These are phyloP conservation scores for Gallinago undulata DNA, from an alignment of 2,113 vertebrate genomes.

Conservation along the genomic window DNA sequence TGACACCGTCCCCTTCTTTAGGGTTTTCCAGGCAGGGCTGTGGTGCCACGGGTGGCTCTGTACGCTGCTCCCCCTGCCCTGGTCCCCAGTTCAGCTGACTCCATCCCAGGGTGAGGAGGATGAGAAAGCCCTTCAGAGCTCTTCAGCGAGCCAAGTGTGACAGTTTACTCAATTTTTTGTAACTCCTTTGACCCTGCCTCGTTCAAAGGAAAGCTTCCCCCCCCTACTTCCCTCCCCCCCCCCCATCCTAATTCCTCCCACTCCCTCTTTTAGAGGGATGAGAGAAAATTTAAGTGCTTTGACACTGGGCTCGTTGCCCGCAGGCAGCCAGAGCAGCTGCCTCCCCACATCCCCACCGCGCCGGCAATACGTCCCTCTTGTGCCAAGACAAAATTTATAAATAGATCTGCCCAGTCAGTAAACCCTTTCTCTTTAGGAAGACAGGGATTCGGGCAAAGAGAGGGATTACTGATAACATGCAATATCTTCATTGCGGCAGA, in stretches of 20 bases:
- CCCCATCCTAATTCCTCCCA: neutral
- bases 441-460: slow-evolving; percentile 65
- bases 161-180: slow-evolving; percentile 47
- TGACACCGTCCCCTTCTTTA: neutral
- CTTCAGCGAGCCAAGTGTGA: slow-evolving; percentile 13
- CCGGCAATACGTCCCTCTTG: slow-evolving; percentile 30
- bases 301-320: slow-evolving; percentile 44
- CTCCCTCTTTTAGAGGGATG: slow-evolving; percentile 13
- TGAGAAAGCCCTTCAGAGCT: slow-evolving; percentile 37
- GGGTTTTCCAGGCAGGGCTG: neutral
- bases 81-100: neutral
- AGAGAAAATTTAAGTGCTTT: slow-evolving; percentile 61
- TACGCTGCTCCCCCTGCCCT: neutral
- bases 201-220: neutral
- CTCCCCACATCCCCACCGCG: slow-evolving; percentile 24
- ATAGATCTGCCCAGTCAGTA: slow-evolving; percentile 71
- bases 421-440: slow-evolving; percentile 65
- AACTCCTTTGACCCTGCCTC: slow-evolving; percentile 16
- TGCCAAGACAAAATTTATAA: slow-evolving; percentile 70
- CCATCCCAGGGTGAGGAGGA: neutral
- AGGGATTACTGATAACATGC: slow-evolving; percentile 69
- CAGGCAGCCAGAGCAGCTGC: neutral
- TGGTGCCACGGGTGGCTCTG: accelerated
- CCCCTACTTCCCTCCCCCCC: too few relatives aligned
- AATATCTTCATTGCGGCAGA: slow-evolving; percentile 55